These are phyloP conservation scores for Drosophila eugracilis DNA, from an alignment of 1,140 invertebrate genomes.

Conservation along the genomic window DNA sequence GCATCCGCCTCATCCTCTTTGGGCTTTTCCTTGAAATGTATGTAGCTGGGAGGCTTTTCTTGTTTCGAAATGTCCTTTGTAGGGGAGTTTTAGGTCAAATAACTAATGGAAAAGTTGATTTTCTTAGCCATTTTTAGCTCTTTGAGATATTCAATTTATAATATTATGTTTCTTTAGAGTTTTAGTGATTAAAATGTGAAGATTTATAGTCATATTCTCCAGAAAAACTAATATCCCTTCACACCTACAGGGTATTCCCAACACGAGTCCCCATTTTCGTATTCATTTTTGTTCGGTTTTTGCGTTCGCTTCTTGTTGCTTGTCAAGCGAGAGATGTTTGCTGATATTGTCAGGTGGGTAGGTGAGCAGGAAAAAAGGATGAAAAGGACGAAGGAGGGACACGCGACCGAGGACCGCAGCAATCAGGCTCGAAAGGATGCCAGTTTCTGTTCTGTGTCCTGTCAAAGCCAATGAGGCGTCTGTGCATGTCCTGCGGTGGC, in stretches of 20 bases:
- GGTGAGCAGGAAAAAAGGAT: constrained; percentile 11
- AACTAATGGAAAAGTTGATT: too few species aligned
- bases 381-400: constrained; percentile 3
- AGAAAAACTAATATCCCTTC: too few species aligned
- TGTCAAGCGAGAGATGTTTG: constrained; percentile 49
- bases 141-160: too few species aligned
- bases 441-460: constrained; percentile 26
- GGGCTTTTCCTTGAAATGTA: neutral
- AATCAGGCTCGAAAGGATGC: constrained; percentile 36
- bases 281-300: constrained; percentile 5
- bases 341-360: constrained; percentile 54
- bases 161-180: too few species aligned
- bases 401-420: constrained; percentile 42
- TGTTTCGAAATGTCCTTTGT: constrained; percentile 2
- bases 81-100: neutral
- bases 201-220: too few species aligned
- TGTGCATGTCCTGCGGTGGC: constrained; percentile 43
- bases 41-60: neutral
- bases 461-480: constrained; percentile 49
- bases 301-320: constrained; percentile 20
- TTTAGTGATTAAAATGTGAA: too few species aligned
- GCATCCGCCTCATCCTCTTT: neutral
- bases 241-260: constrained; percentile 17
- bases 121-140: too few species aligned
- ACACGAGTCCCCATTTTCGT: neutral